These are phyloP conservation scores for Uropetala carovei DNA, from an alignment of 2,888 invertebrate species.

Conservation along the genomic window DNA sequence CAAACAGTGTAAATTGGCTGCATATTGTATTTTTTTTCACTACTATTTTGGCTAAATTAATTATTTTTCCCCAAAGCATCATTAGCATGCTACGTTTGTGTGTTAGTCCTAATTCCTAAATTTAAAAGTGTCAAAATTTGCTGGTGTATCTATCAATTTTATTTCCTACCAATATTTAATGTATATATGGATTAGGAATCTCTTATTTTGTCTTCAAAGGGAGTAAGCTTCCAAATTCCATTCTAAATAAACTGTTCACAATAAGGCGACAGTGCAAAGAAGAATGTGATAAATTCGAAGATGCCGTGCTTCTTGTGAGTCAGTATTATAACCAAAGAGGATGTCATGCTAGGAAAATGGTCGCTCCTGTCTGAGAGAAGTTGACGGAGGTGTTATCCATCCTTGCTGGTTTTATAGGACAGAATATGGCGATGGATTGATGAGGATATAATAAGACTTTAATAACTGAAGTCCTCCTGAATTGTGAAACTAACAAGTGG, in stretches of 20 bases:
- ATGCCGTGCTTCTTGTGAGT: slow-evolving; percentile 63
- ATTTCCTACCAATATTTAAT: slow-evolving; percentile 22
- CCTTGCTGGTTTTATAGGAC: neutral
- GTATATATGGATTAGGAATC: slow-evolving; percentile 6
- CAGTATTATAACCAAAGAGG: slow-evolving; percentile 61
- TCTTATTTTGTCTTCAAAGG: slow-evolving; percentile 38
- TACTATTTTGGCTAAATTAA: slow-evolving; percentile 6
- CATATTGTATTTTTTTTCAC: neutral
- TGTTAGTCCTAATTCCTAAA: neutral
- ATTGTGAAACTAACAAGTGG: neutral
- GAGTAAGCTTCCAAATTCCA: slow-evolving; percentile 45
- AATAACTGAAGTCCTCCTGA: slow-evolving; percentile 13
- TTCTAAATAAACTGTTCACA: slow-evolving; percentile 57
- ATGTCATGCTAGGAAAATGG: neutral
- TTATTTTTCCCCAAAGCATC: neutral
- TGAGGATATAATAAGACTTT: neutral
- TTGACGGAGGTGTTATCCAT: neutral
- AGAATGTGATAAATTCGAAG: slow-evolving; percentile 52
- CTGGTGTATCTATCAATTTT: neutral
- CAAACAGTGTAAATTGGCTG: neutral
- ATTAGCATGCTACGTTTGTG: neutral
- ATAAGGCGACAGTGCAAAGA: slow-evolving; percentile 46
- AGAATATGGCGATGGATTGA: neutral
- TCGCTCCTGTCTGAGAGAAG: slow-evolving; percentile 7
- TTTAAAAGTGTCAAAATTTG: slow-evolving; percentile 8